Percentiles rank a stretch among this genome's conserved stretches.
Evolutionary conservation across 2,113 vertebrate genomes (phyloP).

Genomic region (Rhea americana): DNA sequence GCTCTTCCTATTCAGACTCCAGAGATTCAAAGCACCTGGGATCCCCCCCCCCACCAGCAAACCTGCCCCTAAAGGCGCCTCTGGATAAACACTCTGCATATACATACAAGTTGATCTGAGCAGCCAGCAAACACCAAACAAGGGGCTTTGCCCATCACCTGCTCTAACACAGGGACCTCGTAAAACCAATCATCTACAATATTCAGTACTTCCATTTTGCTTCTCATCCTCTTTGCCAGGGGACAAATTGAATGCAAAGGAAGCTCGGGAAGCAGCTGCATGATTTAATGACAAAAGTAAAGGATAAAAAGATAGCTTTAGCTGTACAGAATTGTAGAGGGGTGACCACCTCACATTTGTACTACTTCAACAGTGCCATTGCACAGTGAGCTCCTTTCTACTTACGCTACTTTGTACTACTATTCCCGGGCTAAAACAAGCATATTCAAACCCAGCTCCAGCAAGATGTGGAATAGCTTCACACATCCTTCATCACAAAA

Average conservation of each 20-base stretch:
- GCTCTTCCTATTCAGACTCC: neutral
- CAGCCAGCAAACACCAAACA: neutral
- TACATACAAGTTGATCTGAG: accelerated
- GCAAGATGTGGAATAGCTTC: neutral
- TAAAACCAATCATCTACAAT: neutral
- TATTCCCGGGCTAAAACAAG: neutral
- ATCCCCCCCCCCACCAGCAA: neutral
- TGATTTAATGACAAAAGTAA: neutral
- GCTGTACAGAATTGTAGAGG: neutral
- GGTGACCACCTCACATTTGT: neutral
- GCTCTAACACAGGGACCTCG: neutral
- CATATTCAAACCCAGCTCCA: neutral
- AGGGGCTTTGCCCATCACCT: neutral
- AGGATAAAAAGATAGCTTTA: neutral
- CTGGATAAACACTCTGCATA: neutral
- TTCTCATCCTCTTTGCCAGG: neutral
- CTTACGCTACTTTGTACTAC: neutral
- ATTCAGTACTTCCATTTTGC: neutral
- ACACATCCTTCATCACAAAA: neutral
- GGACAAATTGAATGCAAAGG: too few species aligned
- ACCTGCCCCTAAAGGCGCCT: neutral
- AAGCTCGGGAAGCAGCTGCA: neutral
- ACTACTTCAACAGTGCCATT: neutral
- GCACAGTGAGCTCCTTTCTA: neutral
- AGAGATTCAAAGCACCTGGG: neutral